These are phyloP conservation scores for Caenorhabditis uteleia DNA, from an alignment of 2,888 invertebrate genomes.

Conservation along the genomic window DNA sequence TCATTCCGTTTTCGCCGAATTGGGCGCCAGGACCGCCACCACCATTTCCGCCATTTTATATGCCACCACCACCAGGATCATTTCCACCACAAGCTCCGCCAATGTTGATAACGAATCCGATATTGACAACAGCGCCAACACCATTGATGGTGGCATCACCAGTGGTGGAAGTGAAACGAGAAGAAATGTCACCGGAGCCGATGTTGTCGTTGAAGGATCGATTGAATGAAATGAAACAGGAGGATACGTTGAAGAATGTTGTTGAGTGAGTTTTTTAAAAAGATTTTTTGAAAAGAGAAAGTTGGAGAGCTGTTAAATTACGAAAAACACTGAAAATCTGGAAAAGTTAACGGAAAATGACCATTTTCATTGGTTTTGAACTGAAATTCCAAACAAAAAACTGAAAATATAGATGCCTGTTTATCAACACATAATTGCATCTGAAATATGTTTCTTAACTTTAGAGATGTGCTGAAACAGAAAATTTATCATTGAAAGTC, in stretches of 20 bases:
- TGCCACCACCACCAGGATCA: not conserved
- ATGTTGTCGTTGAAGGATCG: slow-evolving; percentile 9
- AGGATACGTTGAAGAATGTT: not conserved
- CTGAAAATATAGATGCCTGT: too few species aligned
- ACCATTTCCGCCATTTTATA: not conserved
- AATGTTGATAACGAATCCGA: not conserved
- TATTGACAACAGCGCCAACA: slow-evolving; percentile 1
- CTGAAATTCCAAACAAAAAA: too few species aligned
- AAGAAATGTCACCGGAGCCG: slow-evolving; percentile 11
- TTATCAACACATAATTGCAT: too few species aligned
- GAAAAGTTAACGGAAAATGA: too few species aligned
- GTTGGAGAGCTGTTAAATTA: too few species aligned
- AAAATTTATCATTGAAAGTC: too few species aligned
- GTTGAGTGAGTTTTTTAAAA: not conserved
- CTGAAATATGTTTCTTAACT: too few species aligned
- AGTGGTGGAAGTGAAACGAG: not conserved
- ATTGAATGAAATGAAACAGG: slow-evolving; percentile 1
- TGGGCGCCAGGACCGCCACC: not conserved
- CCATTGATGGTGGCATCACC: not conserved
- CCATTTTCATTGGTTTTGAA: too few species aligned
- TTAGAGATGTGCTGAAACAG: too few species aligned
- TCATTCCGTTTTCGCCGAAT: not conserved
- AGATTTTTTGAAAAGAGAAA: not conserved
- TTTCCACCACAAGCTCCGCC: not conserved
- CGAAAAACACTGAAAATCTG: too few species aligned